Evolutionary conservation across 2,113 vertebrate species (phyloP).

Genomic region (Cebidichthys violaceus): DNA sequence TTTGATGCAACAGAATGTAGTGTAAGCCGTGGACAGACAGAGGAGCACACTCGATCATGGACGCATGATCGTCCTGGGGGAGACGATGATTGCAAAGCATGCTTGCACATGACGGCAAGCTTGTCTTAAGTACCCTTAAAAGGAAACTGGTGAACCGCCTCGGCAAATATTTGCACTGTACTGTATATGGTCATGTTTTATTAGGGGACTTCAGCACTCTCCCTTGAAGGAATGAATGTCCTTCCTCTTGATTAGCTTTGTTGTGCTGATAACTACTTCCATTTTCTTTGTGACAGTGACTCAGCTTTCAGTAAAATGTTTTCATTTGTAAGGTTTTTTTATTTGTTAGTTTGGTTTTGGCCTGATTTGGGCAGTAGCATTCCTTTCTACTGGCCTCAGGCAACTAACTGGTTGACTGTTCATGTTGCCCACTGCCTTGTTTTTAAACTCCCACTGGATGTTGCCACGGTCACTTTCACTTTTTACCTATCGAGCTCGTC

Average conservation of each 20-base stretch:
- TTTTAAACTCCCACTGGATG: constrained; percentile 15
- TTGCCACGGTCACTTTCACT: background rate
- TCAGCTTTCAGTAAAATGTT: constrained; percentile 1
- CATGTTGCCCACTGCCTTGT: background rate
- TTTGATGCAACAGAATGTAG: background rate
- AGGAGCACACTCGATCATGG: background rate
- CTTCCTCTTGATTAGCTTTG: constrained; percentile 1
- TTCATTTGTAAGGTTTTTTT: background rate
- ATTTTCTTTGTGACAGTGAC: constrained; percentile 2
- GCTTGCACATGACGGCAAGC: background rate
- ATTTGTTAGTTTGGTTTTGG: background rate
- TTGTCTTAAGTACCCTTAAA: constrained; percentile 21
- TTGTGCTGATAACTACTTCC: background rate
- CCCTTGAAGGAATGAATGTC: background rate
- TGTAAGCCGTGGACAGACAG: background rate
- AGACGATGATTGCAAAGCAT: background rate
- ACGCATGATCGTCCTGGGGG: background rate
- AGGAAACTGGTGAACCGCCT: constrained; percentile 29
- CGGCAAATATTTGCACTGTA: background rate
- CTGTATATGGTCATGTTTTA: constrained; percentile 3
- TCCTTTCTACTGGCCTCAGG: background rate
- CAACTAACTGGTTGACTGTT: background rate
- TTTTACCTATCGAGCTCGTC: background rate
- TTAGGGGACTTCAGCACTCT: background rate
- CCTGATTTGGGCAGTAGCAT: background rate